Percentiles rank a stretch among this genome's conserved stretches.
These are phyloP conservation scores for Diacarnus erythraeanus DNA, from an alignment of 37 sponge, comb jelly and placozoan species.

Conservation along the genomic window DNA sequence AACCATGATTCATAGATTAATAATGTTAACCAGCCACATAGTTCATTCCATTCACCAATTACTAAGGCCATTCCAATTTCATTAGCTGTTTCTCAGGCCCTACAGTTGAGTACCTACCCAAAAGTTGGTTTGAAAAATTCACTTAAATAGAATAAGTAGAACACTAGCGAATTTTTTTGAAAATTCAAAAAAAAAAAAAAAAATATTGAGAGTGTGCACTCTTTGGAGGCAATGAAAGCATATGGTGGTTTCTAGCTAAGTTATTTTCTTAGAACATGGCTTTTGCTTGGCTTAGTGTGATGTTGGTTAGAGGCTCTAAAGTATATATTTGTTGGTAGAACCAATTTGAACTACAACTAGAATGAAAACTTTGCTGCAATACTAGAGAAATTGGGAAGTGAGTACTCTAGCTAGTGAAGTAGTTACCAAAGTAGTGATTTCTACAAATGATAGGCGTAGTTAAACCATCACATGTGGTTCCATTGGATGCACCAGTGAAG, in stretches of 20 bases:
- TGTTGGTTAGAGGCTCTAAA: neutral
- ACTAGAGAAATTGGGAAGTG: neutral
- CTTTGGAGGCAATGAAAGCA: neutral
- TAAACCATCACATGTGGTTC: neutral
- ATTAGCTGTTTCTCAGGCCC: neutral
- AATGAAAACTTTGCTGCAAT: neutral
- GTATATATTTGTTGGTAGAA: no score
- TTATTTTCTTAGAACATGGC: neutral
- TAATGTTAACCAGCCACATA: no score
- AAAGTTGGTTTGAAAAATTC: neutral
- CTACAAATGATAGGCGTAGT: neutral
- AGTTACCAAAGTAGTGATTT: neutral
- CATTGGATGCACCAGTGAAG: neutral
- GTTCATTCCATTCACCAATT: no score
- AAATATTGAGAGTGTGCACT: neutral
- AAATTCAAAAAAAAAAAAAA: neutral
- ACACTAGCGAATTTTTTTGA: no score
- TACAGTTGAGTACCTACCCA: neutral
- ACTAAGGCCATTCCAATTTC: neutral
- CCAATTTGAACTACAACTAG: neutral
- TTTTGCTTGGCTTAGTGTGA: neutral
- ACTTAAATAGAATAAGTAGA: neutral
- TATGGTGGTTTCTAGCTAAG: neutral
- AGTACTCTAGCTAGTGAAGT: no score
- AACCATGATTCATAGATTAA: no score